Conservation (phyloP, 2,797 vertebrate species). For the Melanotaenia trifasciata region DNA sequence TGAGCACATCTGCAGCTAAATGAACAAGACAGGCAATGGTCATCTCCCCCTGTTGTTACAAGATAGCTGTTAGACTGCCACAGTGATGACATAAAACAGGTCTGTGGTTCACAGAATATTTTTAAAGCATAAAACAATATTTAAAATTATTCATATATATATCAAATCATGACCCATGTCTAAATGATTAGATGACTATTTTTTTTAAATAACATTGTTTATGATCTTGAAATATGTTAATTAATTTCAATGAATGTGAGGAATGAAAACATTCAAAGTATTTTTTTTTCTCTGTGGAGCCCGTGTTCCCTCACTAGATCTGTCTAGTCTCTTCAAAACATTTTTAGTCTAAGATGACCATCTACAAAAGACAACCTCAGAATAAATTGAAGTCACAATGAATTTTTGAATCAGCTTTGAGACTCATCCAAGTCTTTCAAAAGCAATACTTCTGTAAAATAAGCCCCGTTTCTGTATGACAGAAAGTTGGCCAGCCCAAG, state of each 20-base stretch:
- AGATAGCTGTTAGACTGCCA: conserved; percentile 71
- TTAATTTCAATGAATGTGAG: neutral
- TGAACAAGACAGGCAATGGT: conserved; percentile 75
- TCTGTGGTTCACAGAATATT: conserved; percentile 46
- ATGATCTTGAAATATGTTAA: neutral
- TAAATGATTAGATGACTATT: neutral
- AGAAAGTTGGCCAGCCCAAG: conserved; percentile 39
- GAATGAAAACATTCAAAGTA: too few species aligned
- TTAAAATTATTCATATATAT: conserved; percentile 49
- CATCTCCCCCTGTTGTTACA: conserved; percentile 78
- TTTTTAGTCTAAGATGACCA: conserved; percentile 28
- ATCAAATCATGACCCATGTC: neutral
- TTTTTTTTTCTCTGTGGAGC: neutral
- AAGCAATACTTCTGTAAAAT: conserved; percentile 66
- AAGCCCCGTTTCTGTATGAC: conserved; percentile 49
- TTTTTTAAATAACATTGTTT: neutral
- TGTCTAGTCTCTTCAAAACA: conserved; percentile 23
- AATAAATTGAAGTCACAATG: conserved; percentile 13
- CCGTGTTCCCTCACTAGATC: neutral
- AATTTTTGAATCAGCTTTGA: conserved; percentile 29
- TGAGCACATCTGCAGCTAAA: conserved; percentile 76
- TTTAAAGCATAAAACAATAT: conserved; percentile 67
- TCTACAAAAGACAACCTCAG: conserved; percentile 4
- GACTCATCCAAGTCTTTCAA: conserved; percentile 48
- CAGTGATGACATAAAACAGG: conserved; percentile 66